phyloP scores from a whole-genome alignment of 2,888 invertebrate genomes.

The Pristionchus exspectatus region DNA sequence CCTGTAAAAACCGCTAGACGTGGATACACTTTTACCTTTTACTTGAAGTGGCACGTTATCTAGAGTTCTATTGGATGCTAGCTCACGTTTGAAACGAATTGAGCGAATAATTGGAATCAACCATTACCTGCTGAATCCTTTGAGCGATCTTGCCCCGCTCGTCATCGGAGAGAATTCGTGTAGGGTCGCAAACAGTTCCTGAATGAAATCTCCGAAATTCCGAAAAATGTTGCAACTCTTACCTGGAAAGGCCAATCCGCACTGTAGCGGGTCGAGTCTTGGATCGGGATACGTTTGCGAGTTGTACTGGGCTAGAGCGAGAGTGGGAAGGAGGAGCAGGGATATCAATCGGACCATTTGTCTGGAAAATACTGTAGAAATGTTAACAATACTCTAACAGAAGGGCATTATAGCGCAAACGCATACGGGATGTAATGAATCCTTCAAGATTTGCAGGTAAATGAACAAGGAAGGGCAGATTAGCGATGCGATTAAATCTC shows the following conservation, averaged over 20 bases:
- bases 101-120: too few species aligned
- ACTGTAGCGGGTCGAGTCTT: conserved; percentile 69
- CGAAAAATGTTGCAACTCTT: background rate
- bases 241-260: conserved; percentile 65
- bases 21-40: too few species aligned
- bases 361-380: background rate
- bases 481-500: background rate
- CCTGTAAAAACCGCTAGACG: too few species aligned
- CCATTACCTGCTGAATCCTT: conserved; percentile 67
- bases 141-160: conserved; percentile 73
- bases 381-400: too few species aligned
- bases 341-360: conserved; percentile 27
- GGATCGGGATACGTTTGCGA: conserved; percentile 77
- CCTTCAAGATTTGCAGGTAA: background rate
- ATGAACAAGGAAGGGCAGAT: background rate
- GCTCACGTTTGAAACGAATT: background rate
- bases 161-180: conserved; percentile 75
- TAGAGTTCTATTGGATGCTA: too few species aligned
- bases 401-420: too few species aligned
- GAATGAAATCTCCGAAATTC: conserved; percentile 46
- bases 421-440: background rate
- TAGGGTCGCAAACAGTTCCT: conserved; percentile 75
- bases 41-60: too few species aligned
- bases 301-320: conserved; percentile 69
- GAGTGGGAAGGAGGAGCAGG: conserved; percentile 17